phyloP scores from a whole-genome alignment of 1,140 invertebrate species.

The Drosophila willistoni region DNA sequence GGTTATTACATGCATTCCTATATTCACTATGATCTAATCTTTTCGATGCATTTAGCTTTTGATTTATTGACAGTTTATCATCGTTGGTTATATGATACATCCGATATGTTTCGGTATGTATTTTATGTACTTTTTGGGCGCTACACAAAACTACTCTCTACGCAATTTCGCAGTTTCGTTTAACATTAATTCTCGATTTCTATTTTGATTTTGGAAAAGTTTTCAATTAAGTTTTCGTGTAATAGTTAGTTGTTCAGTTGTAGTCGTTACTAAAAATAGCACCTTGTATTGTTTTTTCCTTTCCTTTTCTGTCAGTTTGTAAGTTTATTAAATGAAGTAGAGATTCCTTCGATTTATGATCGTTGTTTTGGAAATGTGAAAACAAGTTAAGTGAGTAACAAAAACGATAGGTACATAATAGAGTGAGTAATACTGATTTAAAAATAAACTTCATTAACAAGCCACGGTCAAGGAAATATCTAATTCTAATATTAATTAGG shows the following conservation, averaged over 20 bases:
- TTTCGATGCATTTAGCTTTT: constrained; percentile 78
- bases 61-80: constrained; percentile 77
- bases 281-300: constrained; percentile 73
- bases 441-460: constrained; percentile 47
- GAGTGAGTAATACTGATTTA: constrained; percentile 50
- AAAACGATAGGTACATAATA: constrained; percentile 44
- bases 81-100: constrained; percentile 65
- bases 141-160: constrained; percentile 52
- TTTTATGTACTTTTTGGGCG: constrained; percentile 15
- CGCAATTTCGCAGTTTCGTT: constrained; percentile 46
- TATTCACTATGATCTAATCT: constrained; percentile 46
- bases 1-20: constrained; percentile 32
- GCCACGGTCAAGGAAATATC: constrained; percentile 18
- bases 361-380: constrained; percentile 59
- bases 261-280: constrained; percentile 68
- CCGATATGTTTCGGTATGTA: constrained; percentile 23
- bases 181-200: neutral
- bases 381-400: constrained; percentile 20
- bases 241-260: constrained; percentile 48
- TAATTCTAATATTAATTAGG: neutral
- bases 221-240: constrained; percentile 55
- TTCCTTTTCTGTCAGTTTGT: constrained; percentile 51
- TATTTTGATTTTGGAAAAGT: constrained; percentile 71
- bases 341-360: constrained; percentile 30
- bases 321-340: neutral